phyloP scores from a whole-genome alignment of 2,113 vertebrate genomes.

The Lates calcarifer region DNA sequence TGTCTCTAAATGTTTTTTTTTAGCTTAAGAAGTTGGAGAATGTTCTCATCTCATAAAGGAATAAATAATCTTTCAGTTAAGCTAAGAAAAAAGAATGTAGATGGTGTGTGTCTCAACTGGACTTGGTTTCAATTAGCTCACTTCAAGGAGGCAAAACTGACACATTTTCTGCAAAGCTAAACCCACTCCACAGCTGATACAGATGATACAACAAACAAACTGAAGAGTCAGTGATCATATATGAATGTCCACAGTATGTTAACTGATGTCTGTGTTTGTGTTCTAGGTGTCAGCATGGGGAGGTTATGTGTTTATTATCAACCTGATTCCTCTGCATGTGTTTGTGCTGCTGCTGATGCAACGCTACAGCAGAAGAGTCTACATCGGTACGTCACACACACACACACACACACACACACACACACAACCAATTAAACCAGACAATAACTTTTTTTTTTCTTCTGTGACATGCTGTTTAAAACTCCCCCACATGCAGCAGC shows the following conservation, averaged over 20 bases:
- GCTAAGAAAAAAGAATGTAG: neutral
- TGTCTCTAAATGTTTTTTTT: neutral
- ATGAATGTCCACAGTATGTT: neutral
- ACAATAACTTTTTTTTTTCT: conserved; percentile 16
- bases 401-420: conserved; percentile 6
- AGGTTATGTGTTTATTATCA: conserved; percentile 99
- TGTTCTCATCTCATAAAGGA: neutral
- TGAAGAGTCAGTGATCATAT: neutral
- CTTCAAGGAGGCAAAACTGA: neutral
- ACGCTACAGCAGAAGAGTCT: conserved; percentile 96
- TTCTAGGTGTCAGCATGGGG: conserved; percentile 98
- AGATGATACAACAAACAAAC: neutral
- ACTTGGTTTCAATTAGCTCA: neutral
- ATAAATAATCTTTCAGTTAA: neutral
- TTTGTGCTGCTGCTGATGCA: conserved; percentile 98
- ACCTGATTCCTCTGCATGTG: conserved; percentile 98
- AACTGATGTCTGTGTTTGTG: conserved; percentile 28
- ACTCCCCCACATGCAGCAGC: conserved; percentile 15
- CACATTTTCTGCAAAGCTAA: conserved; percentile 15
- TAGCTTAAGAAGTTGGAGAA: neutral
- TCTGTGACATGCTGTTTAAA: conserved; percentile 27
- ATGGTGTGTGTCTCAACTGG: neutral
- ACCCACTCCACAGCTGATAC: neutral
- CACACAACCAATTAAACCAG: neutral
- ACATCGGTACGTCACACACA: conserved; percentile 91